phyloP scores from a whole-genome alignment of 2,797 vertebrate genomes.

The Lindbergichthys nudifrons region DNA sequence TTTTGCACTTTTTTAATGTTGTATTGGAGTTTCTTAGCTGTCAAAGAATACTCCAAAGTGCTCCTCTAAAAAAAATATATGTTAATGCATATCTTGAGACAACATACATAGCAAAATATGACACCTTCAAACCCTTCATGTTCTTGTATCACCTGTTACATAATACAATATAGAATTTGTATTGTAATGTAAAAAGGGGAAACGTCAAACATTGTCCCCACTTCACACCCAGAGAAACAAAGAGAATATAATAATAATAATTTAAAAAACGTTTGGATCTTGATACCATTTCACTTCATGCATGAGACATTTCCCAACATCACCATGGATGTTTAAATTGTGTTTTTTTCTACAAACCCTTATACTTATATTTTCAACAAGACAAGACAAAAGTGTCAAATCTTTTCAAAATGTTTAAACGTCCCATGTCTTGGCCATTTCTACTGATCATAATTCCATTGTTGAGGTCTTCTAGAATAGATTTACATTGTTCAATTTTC shows the following conservation, averaged over 20 bases:
- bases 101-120: not conserved
- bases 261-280: not conserved
- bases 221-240: not conserved
- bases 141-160: not conserved
- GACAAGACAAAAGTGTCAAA: too few relatives aligned
- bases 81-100: not conserved
- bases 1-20: not conserved
- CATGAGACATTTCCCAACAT: not conserved
- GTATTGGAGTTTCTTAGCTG: not conserved
- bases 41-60: not conserved
- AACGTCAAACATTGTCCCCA: rapidly evolving
- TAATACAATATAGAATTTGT: not conserved
- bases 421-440: too few relatives aligned
- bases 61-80: too few relatives aligned
- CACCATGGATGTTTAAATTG: not conserved
- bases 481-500: too few relatives aligned
- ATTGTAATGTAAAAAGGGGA: not conserved
- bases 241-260: not conserved
- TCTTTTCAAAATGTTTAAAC: too few relatives aligned
- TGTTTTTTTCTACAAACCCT: not conserved
- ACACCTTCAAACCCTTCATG: too few relatives aligned
- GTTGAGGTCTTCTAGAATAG: too few relatives aligned
- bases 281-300: not conserved
- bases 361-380: not conserved
- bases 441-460: too few relatives aligned